phyloP scores from a whole-genome alignment of 2,888 invertebrate genomes.

The Tipula unca region DNA sequence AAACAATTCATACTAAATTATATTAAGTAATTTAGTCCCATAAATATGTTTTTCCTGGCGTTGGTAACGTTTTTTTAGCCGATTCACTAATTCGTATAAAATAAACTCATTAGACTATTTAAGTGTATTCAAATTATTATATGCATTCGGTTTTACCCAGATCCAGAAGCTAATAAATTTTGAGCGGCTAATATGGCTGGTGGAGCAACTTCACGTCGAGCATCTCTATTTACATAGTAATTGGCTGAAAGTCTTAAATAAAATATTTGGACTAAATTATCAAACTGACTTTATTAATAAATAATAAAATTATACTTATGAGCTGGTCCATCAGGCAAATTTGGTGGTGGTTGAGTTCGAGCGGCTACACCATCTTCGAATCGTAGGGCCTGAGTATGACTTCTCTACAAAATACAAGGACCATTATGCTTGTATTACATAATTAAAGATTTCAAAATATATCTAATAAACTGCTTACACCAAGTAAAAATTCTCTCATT shows the following conservation, averaged over 20 bases:
- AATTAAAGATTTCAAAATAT: not conserved
- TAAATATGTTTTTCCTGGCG: slow-evolving; percentile 48
- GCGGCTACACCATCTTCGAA: slow-evolving; percentile 57
- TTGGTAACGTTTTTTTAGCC: slow-evolving; percentile 41
- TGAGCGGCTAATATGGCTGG: slow-evolving; percentile 33
- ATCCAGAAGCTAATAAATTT: slow-evolving; percentile 15
- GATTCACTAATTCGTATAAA: slow-evolving; percentile 17
- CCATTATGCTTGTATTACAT: not conserved
- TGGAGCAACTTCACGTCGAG: slow-evolving; percentile 58
- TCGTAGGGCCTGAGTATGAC: slow-evolving; percentile 53
- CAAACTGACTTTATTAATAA: slow-evolving; percentile 19
- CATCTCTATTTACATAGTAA: slow-evolving; percentile 79
- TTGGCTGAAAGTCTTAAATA: slow-evolving; percentile 57
- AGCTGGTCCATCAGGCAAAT: slow-evolving; percentile 71
- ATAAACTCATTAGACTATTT: not conserved
- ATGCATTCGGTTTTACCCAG: not conserved
- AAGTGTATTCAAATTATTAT: not conserved
- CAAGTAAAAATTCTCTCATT: not conserved
- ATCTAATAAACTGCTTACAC: not conserved
- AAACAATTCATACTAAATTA: not conserved
- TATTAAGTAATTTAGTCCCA: slow-evolving; percentile 46
- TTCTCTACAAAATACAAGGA: slow-evolving; percentile 43
- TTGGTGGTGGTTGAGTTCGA: slow-evolving; percentile 74
- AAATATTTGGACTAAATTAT: not conserved
- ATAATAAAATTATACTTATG: slow-evolving; percentile 44